These are phyloP conservation scores for Chloroceryle aenea DNA, from an alignment of 2,113 vertebrate genomes.

Conservation along the genomic window DNA sequence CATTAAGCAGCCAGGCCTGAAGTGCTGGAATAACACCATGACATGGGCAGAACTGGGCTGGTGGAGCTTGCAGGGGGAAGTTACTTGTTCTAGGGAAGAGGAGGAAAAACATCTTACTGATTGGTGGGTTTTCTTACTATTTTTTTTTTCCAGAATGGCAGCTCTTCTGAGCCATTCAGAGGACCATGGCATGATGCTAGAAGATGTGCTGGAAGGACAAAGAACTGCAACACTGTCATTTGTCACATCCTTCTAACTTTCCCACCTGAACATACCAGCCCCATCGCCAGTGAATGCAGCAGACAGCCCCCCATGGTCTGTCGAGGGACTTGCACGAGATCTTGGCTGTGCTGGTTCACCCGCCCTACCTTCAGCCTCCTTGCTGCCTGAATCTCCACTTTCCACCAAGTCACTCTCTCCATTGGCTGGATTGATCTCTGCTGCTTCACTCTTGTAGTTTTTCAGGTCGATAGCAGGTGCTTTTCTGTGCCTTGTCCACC, in stretches of 20 bases:
- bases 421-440: not conserved
- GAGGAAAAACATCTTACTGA: not conserved
- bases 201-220: not conserved
- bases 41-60: not conserved
- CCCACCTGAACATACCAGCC: not conserved
- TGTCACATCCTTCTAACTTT: not conserved
- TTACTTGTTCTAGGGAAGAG: not conserved
- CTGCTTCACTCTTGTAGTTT: not conserved
- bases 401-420: not conserved
- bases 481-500: slow-evolving; percentile 87
- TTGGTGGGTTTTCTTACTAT: not conserved
- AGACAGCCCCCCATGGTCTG: not conserved
- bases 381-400: accelerated
- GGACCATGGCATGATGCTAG: not conserved
- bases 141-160: not conserved
- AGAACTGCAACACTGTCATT: not conserved
- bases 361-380: slow-evolving; percentile 21
- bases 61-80: not conserved
- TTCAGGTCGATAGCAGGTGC: slow-evolving; percentile 48
- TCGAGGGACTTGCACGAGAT: not conserved
- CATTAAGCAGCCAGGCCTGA: not conserved
- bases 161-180: not conserved
- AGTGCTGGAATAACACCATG: not conserved
- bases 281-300: not conserved
- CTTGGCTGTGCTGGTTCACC: not conserved